Evolutionary conservation across 2,113 vertebrate species (phyloP).

Genomic region (Lichenostomus cassidix): DNA sequence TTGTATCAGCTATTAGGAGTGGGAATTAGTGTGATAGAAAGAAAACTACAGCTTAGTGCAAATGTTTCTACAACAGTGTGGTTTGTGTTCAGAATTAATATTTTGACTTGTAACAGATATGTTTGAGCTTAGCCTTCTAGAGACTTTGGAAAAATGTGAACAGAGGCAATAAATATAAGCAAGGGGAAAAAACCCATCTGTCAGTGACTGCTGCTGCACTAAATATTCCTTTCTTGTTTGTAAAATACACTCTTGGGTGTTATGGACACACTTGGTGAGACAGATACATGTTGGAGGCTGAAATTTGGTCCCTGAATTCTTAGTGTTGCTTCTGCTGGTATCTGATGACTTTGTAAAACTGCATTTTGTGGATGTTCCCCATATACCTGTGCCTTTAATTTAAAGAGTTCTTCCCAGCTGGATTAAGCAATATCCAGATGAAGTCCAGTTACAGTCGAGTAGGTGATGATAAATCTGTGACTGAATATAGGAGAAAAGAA

Average conservation of each 20-base stretch:
- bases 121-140: background rate
- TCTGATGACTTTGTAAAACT: background rate
- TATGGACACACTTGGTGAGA: background rate
- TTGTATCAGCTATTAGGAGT: background rate
- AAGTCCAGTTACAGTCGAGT: background rate
- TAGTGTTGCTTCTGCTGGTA: background rate
- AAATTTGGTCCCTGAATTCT: background rate
- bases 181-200: background rate
- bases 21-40: background rate
- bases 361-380: background rate
- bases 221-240: conserved; percentile 2
- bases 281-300: background rate
- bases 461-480: background rate
- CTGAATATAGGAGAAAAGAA: background rate
- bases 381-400: background rate
- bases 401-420: background rate
- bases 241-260: background rate
- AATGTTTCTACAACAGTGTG: background rate
- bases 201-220: background rate
- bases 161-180: background rate
- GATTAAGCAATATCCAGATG: background rate
- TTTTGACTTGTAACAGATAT: background rate
- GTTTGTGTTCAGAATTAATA: background rate
- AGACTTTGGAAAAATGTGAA: background rate
- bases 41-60: background rate